Evolutionary conservation across 2,888 invertebrate genomes (phyloP).

Genomic region (Megamerina dolium): DNA sequence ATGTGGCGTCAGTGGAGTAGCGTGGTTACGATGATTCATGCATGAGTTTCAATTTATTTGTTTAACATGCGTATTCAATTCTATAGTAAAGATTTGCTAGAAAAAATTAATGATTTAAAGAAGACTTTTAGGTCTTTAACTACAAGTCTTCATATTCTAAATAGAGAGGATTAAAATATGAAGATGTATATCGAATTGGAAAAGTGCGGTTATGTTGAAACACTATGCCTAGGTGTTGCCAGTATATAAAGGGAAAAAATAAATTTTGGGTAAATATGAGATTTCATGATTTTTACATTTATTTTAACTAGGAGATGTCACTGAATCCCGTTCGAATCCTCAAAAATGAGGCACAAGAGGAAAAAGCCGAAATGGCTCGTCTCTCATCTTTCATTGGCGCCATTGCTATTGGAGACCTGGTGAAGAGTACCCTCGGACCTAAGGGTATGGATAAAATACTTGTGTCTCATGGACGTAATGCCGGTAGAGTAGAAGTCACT

Average conservation of each 20-base stretch:
- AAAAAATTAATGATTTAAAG: background rate
- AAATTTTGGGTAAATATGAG: background rate
- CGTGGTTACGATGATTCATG: constrained; percentile 10
- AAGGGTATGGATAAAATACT: constrained; percentile 98
- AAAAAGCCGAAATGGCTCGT: constrained; percentile 94
- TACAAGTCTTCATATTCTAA: no score
- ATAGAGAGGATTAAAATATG: no score
- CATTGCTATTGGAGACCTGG: constrained; percentile 96
- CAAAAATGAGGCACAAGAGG: constrained; percentile 95
- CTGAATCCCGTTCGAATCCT: constrained; percentile 91
- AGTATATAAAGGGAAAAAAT: background rate
- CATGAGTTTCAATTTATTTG: background rate
- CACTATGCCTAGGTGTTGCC: no score
- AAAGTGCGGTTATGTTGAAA: constrained; percentile 1
- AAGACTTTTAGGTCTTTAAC: background rate
- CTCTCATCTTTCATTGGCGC: constrained; percentile 97
- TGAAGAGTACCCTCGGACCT: constrained; percentile 96
- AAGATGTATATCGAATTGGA: background rate
- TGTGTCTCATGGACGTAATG: constrained; percentile 71
- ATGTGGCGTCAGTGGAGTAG: constrained; percentile 1
- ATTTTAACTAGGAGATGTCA: constrained; percentile 59
- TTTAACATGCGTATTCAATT: no score
- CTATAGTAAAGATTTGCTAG: background rate
- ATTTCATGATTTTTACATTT: background rate
- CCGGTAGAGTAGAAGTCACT: constrained; percentile 87